phyloP scores from a whole-genome alignment of 2,113 vertebrate genomes.

The Zosterops borbonicus region DNA sequence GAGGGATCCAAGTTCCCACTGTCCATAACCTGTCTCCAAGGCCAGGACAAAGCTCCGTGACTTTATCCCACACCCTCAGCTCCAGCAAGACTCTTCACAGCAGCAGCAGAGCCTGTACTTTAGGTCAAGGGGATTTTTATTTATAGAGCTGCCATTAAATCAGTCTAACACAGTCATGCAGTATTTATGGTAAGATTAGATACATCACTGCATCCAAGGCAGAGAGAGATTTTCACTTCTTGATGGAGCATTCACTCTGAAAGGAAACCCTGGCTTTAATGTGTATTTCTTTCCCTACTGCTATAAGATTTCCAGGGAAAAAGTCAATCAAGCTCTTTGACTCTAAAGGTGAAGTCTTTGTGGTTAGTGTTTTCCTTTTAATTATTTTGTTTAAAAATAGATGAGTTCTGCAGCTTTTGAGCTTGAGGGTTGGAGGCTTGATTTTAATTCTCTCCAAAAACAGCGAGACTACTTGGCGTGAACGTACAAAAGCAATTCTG shows the following conservation, averaged over 20 bases:
- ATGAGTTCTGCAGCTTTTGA: constrained; percentile 25
- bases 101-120: neutral
- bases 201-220: neutral
- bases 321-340: constrained; percentile 22
- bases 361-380: constrained; percentile 4
- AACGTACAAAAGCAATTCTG: constrained; percentile 27
- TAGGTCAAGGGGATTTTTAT: neutral
- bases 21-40: neutral
- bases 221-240: neutral
- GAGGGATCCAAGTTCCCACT: neutral
- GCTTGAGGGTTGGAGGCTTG: neutral
- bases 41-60: neutral
- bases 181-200: constrained; percentile 33
- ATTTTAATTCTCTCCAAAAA: neutral
- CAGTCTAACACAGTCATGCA: neutral
- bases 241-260: neutral
- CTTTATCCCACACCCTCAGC: neutral
- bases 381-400: constrained; percentile 45
- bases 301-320: neutral
- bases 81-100: neutral
- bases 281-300: neutral
- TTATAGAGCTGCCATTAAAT: constrained; percentile 40
- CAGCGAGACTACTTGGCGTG: neutral
- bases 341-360: constrained; percentile 21
- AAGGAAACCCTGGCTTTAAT: neutral